A percentile compares a stretch with the other conserved stretches of the same genome.
Conservation (phyloP, 2,113 vertebrate genomes). For the Bombycilla garrulus region DNA sequence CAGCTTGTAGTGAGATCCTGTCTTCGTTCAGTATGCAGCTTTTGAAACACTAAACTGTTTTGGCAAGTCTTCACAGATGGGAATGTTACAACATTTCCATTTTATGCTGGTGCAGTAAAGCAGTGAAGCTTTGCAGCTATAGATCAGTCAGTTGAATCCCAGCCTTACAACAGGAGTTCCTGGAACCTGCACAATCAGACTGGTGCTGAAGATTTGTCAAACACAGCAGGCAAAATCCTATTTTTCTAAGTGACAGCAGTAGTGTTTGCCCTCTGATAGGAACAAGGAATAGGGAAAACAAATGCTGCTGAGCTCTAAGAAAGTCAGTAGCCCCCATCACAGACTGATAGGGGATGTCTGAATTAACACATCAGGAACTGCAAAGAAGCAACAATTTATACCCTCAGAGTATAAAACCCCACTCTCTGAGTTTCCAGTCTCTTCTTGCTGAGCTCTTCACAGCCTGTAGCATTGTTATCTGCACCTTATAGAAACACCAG, state of each 20-base stretch:
- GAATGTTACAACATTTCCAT: constrained; percentile 69
- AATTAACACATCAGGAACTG: not conserved
- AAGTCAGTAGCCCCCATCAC: not conserved
- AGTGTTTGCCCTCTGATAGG: constrained; percentile 33
- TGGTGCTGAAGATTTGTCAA: constrained; percentile 42
- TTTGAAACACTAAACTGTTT: constrained; percentile 76
- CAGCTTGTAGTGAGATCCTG: constrained; percentile 74
- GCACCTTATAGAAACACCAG: not conserved
- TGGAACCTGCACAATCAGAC: constrained; percentile 37
- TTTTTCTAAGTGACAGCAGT: constrained; percentile 53
- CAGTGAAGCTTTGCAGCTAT: constrained; percentile 66
- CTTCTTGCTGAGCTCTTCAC: not conserved
- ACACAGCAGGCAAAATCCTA: constrained; percentile 45
- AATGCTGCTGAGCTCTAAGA: not conserved
- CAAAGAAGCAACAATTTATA: not conserved
- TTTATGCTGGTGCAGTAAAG: constrained; percentile 66
- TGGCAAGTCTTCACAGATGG: constrained; percentile 72
- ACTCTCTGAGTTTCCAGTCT: not conserved
- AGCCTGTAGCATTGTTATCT: not conserved
- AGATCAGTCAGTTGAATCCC: constrained; percentile 57
- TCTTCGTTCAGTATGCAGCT: constrained; percentile 64
- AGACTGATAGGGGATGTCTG: not conserved
- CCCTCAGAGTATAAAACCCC: not conserved
- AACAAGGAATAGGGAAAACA: constrained; percentile 36
- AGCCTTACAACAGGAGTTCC: constrained; percentile 18